Evolutionary conservation across 2,113 vertebrate genomes (phyloP), one percentile per base, ranked within the genome.

Genomic region (Macquaria australasica): DNA sequence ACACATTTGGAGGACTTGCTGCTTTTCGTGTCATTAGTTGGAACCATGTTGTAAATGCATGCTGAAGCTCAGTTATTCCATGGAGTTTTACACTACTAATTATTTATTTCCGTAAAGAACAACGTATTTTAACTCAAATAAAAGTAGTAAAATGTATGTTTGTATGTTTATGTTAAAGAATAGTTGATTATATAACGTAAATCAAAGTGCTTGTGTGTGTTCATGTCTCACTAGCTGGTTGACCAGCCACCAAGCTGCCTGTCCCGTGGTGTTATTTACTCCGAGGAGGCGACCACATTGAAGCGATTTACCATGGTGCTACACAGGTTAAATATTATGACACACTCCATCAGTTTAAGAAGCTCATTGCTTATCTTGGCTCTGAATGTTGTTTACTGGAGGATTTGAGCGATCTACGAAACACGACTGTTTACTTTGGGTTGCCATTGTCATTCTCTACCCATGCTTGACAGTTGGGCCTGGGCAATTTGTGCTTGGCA

Each of bases 401-500:
- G 79, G 83, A 91, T 90, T 89, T 79, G 80, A 81, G 86, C 60
- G 23, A 82, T 87, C 85, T 77, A 73, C 18, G 48, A 85, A 84
- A 88, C 39, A 18, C 63, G 6, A 80, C 80, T 92, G 90, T 93
- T 91, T 92, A 89, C 92, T 90, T 88, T 87, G 74, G 81, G 83
- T 55, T 34, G 63, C 83, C 84, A 82, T 91, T 93, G 90, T 93
- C 87, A 90, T 87, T 89, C 87, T 86, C 88, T 77, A 85, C 74
- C 87, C 84, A 88, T 80, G 86, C 86, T 83, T 90, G 90, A 92
- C 92, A 91, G 93, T 92, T 92, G 79, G 85, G 87, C 83, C 85
- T 73, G 87, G 69, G 90, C 86, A 91, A 94, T 95, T 94, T 93
- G 91, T 94, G 91, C 88, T 86, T 93, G 90, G 94, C 93, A 89